A percentile compares a stretch with the other conserved stretches of the same genome.
Evolutionary conservation across 2,797 vertebrate genomes (phyloP).

Genomic region (Delichon dasypus): DNA sequence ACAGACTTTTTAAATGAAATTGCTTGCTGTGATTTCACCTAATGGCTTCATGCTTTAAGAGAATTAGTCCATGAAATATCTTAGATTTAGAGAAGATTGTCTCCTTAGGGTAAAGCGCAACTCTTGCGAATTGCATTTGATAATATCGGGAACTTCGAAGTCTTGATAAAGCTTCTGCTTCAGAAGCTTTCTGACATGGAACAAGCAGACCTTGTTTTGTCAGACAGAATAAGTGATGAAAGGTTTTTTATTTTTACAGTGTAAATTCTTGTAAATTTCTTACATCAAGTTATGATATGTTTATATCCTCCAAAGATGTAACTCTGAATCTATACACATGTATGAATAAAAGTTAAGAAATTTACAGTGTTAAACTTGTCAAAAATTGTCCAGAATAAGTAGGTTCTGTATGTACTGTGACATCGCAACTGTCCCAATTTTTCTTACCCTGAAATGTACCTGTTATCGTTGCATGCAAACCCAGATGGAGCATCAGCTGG

Average conservation of each 20-base stretch:
- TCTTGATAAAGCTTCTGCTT: neutral
- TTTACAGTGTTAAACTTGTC: neutral
- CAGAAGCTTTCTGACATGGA: neutral
- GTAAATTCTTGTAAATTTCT: neutral
- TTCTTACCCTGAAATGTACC: neutral
- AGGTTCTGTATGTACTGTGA: neutral
- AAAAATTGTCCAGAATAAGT: neutral
- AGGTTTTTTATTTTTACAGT: conserved; percentile 3
- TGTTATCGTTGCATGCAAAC: neutral
- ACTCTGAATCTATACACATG: neutral
- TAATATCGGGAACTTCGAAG: neutral
- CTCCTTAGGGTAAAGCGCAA: neutral
- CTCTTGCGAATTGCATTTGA: neutral
- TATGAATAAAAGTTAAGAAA: neutral
- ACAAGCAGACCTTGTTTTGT: neutral
- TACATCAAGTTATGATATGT: neutral
- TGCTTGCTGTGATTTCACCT: neutral
- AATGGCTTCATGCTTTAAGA: neutral
- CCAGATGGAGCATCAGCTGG: neutral
- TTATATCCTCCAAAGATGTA: neutral
- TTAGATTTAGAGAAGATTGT: neutral
- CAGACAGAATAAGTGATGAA: neutral
- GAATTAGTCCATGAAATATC: conserved; percentile 23
- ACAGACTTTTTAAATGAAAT: conserved; percentile 16
- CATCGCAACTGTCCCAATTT: neutral